Percentiles rank a stretch among this genome's conserved stretches.
These are phyloP conservation scores for Mastomys coucha DNA, from an alignment of 2,113 vertebrate genomes.

Conservation along the genomic window DNA sequence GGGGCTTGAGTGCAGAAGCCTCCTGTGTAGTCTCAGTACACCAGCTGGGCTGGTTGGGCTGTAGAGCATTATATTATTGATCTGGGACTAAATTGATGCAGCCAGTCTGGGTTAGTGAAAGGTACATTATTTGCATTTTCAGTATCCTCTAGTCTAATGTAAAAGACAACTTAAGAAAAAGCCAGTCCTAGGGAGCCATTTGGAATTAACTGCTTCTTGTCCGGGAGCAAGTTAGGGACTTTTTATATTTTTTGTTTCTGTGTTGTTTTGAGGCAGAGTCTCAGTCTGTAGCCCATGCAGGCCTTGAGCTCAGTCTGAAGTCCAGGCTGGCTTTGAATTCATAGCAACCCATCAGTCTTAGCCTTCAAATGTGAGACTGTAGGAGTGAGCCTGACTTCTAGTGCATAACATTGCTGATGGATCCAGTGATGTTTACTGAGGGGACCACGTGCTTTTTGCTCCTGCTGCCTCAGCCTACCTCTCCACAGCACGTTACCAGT, in stretches of 20 bases:
- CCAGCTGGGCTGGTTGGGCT: background rate
- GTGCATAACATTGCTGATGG: background rate
- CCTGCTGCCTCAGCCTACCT: background rate
- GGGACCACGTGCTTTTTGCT: background rate
- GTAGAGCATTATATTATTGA: background rate
- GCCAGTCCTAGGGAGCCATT: background rate
- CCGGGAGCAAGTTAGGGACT: background rate
- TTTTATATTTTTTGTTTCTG: background rate
- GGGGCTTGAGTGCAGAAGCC: background rate
- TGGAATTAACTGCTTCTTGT: background rate
- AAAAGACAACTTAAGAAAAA: background rate
- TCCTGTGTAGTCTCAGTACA: background rate
- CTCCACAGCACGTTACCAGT: accelerated
- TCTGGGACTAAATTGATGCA: background rate
- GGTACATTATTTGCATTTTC: background rate
- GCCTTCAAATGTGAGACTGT: background rate
- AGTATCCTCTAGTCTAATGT: constrained; percentile 3
- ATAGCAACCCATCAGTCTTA: background rate
- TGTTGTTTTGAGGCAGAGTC: no score
- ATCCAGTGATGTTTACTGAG: background rate
- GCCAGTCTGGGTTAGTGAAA: background rate
- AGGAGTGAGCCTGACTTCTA: background rate
- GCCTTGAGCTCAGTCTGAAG: background rate
- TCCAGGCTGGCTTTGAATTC: background rate
- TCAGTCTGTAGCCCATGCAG: background rate